Evolutionary conservation across 1,140 invertebrate genomes (phyloP).

Genomic region (Idris sp.): DNA sequence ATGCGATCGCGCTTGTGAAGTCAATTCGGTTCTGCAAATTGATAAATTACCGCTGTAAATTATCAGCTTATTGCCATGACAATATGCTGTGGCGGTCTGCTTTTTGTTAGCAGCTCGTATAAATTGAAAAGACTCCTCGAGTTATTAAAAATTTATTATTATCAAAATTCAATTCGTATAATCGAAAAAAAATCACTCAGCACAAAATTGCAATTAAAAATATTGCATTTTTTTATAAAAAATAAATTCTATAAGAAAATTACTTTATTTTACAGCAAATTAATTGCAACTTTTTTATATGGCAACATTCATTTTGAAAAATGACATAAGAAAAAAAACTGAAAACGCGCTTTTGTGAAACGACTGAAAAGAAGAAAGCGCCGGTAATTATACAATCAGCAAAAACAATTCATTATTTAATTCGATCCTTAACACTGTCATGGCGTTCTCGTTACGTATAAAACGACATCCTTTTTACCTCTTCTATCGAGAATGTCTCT

Average conservation of each 20-base stretch:
- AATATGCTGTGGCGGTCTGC: constrained; percentile 48
- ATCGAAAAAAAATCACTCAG: too few species aligned
- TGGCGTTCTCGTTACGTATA: constrained; percentile 50
- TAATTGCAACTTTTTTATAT: too few species aligned
- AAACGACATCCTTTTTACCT: constrained; percentile 54
- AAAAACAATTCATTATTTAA: constrained; percentile 75
- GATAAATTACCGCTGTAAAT: constrained; percentile 67
- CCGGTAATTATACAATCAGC: constrained; percentile 71
- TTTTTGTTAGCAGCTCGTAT: constrained; percentile 49
- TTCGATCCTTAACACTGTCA: constrained; percentile 64
- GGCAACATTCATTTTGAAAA: too few species aligned
- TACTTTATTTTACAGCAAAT: too few species aligned
- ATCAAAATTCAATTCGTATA: too few species aligned
- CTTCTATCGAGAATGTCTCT: constrained; percentile 63
- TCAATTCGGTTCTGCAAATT: constrained; percentile 61
- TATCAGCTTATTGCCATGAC: constrained; percentile 65
- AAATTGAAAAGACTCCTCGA: constrained; percentile 50
- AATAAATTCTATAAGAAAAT: too few species aligned
- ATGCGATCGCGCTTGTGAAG: constrained; percentile 33
- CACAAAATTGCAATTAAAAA: too few species aligned
- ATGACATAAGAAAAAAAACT: constrained; percentile 20
- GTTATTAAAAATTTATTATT: too few species aligned
- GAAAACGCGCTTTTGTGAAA: constrained; percentile 38
- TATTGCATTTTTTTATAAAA: too few species aligned
- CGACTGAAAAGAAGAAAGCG: constrained; percentile 39